Percentiles rank a stretch among this genome's conserved stretches.
Conservation (phyloP, 2,113 vertebrate genomes). For the Chaetodon trifascialis region DNA sequence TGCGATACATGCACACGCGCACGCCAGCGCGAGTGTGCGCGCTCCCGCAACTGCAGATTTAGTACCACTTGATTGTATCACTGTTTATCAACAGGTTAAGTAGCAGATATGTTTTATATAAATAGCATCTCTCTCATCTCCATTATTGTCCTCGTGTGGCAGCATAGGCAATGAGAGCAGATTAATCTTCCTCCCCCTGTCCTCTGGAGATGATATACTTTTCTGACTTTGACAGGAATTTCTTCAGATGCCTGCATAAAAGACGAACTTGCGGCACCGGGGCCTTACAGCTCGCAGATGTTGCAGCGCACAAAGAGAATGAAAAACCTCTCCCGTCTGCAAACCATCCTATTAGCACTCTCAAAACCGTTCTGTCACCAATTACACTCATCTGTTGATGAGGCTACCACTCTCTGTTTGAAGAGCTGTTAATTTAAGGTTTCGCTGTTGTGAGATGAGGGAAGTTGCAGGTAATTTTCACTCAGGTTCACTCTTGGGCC, state of each 20-base stretch:
- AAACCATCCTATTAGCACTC: conserved; percentile 27
- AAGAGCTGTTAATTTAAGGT: conserved; percentile 24
- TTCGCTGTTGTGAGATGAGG: background rate
- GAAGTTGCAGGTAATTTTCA: conserved; percentile 16
- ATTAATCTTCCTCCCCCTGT: conserved; percentile 58
- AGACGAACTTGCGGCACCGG: conserved; percentile 42
- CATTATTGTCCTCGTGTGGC: conserved; percentile 27
- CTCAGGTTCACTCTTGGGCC: background rate
- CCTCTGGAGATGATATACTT: conserved; percentile 58
- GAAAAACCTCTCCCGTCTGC: conserved; percentile 34
- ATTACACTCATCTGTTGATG: conserved; percentile 32
- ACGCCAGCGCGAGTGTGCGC: too few species aligned
- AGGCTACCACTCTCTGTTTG: conserved; percentile 20
- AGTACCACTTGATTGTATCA: conserved; percentile 26
- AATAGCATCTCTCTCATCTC: conserved; percentile 29
- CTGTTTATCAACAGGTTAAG: conserved; percentile 51
- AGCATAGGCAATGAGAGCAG: conserved; percentile 33
- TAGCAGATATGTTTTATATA: conserved; percentile 28
- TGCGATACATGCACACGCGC: background rate
- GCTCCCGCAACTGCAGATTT: conserved; percentile 2
- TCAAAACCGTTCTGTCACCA: conserved; percentile 22
- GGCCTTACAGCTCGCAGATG: conserved; percentile 32
- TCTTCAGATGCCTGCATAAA: conserved; percentile 65
- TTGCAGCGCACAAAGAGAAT: conserved; percentile 40
- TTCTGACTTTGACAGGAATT: conserved; percentile 64